phyloP scores from a whole-genome alignment of 1,140 invertebrate species.

The Lutraria rhynchaena region DNA sequence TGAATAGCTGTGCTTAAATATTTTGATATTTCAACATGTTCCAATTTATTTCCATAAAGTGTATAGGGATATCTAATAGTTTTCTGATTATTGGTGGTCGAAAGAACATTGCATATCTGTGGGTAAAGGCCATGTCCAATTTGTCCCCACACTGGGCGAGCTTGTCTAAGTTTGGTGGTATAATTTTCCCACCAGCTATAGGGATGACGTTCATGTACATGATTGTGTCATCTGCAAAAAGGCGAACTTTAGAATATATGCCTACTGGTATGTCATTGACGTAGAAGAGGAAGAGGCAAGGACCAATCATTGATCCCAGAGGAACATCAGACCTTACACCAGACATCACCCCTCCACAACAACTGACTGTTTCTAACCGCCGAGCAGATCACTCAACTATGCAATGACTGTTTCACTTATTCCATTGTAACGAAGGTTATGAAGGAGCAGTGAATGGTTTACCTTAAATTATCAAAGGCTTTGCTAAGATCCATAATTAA shows the following conservation, averaged over 20 bases:
- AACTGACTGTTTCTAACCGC: too few relatives aligned
- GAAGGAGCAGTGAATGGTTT: too few relatives aligned
- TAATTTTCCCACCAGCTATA: neutral
- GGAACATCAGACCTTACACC: slow-evolving; percentile 44
- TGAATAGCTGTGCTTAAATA: too few relatives aligned
- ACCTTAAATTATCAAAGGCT: too few relatives aligned
- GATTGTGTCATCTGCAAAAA: slow-evolving; percentile 56
- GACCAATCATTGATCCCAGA: slow-evolving; percentile 49
- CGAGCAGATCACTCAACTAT: too few relatives aligned
- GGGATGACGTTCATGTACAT: slow-evolving; percentile 2
- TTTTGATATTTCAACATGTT: slow-evolving; percentile 33
- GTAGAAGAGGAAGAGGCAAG: slow-evolving; percentile 51
- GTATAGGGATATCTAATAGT: neutral
- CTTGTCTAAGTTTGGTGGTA: neutral
- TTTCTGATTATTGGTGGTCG: neutral
- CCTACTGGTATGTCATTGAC: slow-evolving; percentile 57
- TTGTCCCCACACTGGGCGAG: slow-evolving; percentile 6
- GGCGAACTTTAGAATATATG: slow-evolving; percentile 8
- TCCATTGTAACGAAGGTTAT: too few relatives aligned
- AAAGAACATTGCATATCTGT: slow-evolving; percentile 31
- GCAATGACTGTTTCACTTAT: too few relatives aligned
- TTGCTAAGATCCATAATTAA: neutral
- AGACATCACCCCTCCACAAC: too few relatives aligned
- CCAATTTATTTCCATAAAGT: neutral
- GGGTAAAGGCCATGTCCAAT: slow-evolving; percentile 25